phyloP scores from a whole-genome alignment of 2,888 invertebrate genomes.

The Platycheirus rosarum region DNA sequence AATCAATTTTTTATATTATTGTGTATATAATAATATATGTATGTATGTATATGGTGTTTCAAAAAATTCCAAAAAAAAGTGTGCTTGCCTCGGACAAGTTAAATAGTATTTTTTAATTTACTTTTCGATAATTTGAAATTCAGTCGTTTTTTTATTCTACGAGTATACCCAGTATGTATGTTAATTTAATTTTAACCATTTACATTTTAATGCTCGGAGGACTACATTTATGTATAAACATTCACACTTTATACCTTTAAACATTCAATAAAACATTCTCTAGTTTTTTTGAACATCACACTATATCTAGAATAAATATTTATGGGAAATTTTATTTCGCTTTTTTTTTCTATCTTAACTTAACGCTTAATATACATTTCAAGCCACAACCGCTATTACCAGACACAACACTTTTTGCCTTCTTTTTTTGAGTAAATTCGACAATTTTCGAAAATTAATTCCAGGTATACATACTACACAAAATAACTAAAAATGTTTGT shows the following conservation, averaged over 20 bases:
- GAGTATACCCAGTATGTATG: constrained; percentile 30
- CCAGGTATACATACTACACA: no score
- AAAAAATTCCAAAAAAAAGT: constrained; percentile 67
- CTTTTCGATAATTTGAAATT: constrained; percentile 56
- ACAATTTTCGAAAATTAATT: no score
- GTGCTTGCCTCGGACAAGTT: constrained; percentile 37
- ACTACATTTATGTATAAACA: constrained; percentile 16
- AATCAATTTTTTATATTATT: constrained; percentile 27
- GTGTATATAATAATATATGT: constrained; percentile 44
- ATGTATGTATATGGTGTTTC: constrained; percentile 51
- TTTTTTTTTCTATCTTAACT: constrained; percentile 25
- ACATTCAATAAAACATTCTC: constrained; percentile 66
- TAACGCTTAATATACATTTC: constrained; percentile 48
- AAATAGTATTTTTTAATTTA: constrained; percentile 44
- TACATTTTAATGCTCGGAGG: constrained; percentile 15
- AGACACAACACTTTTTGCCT: constrained; percentile 55
- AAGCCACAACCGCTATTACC: constrained; percentile 67
- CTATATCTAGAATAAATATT: constrained; percentile 25
- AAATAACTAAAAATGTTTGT: no score
- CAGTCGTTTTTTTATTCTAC: constrained; percentile 71
- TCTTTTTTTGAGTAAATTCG: not conserved
- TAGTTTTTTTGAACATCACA: constrained; percentile 42
- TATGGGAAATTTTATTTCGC: not conserved
- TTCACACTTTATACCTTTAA: constrained; percentile 31
- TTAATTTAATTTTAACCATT: not conserved